Conservation (phyloP, 2,113 vertebrate genomes). For the Microtus ochrogaster region DNA sequence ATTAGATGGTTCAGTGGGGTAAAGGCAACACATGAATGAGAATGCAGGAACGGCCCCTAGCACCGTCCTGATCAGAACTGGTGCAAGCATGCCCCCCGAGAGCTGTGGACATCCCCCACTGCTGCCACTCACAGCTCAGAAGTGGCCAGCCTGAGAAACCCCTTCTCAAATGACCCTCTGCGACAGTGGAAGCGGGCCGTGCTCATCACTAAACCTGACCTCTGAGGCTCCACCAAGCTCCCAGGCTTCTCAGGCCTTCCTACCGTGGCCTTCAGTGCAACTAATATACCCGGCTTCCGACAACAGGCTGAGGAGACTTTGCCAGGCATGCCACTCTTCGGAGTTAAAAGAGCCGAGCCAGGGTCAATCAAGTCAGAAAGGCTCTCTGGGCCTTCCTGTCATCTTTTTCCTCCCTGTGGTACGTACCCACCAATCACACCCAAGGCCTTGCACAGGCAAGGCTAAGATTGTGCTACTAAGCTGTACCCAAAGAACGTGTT, state of each 20-base stretch:
- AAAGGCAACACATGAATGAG: not conserved
- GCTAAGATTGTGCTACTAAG: not conserved
- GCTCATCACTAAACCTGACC: not conserved
- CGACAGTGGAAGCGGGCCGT: not conserved
- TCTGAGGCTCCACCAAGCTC: not conserved
- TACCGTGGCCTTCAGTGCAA: not conserved
- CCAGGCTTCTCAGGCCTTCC: not conserved
- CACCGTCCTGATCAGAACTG: fast-evolving
- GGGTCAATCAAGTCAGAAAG: not conserved
- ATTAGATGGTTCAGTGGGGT: too few species aligned
- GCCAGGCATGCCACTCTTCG: not conserved
- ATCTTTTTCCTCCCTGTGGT: not conserved
- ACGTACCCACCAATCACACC: not conserved
- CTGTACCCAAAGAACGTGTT: not conserved
- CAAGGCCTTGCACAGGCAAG: not conserved
- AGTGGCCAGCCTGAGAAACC: not conserved
- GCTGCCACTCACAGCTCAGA: not conserved
- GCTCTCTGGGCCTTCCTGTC: not conserved
- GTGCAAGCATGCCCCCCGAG: not conserved
- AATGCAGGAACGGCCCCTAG: not conserved
- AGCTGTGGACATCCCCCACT: fast-evolving
- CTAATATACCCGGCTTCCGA: not conserved
- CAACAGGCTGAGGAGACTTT: not conserved
- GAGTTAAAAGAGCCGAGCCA: not conserved
- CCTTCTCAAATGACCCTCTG: not conserved